A percentile compares a stretch with the other conserved stretches of the same genome.
Evolutionary conservation across 2,113 vertebrate species (phyloP).

Genomic region (Varanus komodoensis): DNA sequence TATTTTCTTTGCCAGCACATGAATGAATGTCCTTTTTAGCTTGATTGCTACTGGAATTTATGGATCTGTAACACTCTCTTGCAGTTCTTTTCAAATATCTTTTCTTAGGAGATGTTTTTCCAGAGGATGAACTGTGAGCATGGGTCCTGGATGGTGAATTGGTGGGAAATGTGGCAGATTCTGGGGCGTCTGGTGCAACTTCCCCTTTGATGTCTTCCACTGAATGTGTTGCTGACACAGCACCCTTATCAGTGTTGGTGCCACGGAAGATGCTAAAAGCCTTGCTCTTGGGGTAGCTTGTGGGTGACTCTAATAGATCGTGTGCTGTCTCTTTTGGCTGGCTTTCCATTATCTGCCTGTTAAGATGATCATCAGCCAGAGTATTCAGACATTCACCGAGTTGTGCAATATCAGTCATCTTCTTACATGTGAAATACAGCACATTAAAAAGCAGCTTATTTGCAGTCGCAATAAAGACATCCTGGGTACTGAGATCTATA

Average conservation of each 20-base stretch:
- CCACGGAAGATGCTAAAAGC: neutral
- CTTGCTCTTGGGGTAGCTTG: constrained; percentile 26
- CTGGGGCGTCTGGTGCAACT: neutral
- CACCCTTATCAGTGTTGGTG: constrained; percentile 23
- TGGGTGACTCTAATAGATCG: neutral
- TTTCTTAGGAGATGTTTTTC: constrained; percentile 67
- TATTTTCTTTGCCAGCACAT: constrained; percentile 60
- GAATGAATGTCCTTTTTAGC: constrained; percentile 55
- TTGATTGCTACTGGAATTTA: constrained; percentile 42
- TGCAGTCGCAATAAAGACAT: constrained; percentile 82
- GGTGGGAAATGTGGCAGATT: constrained; percentile 32
- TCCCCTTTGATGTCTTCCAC: constrained; percentile 33
- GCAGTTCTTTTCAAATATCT: constrained; percentile 58
- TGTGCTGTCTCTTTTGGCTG: constrained; percentile 30
- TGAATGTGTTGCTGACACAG: neutral
- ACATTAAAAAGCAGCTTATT: constrained; percentile 88
- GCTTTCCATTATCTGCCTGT: constrained; percentile 46
- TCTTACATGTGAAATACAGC: constrained; percentile 87
- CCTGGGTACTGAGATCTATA: constrained; percentile 67
- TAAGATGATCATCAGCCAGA: constrained; percentile 41
- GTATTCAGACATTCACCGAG: constrained; percentile 67
- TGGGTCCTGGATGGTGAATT: constrained; percentile 39
- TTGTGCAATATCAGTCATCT: constrained; percentile 83
- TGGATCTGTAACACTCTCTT: constrained; percentile 58
- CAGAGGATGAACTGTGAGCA: constrained; percentile 2